phyloP scores from a whole-genome alignment of 2,113 vertebrate species.

The Tamias sibiricus region DNA sequence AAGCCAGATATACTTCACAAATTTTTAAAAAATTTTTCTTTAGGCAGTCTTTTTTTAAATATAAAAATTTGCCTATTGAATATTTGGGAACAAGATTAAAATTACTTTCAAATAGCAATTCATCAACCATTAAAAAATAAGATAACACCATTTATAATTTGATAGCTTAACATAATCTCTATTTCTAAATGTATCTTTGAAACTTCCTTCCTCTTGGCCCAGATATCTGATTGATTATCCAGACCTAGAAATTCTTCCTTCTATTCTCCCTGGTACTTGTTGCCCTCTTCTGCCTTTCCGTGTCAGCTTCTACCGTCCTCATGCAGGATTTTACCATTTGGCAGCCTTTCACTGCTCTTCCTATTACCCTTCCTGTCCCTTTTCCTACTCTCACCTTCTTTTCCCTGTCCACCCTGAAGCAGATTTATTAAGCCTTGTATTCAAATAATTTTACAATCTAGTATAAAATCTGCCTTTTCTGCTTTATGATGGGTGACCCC shows the following conservation, averaged over 20 bases:
- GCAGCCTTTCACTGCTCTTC: not conserved
- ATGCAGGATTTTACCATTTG: not conserved
- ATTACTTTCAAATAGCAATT: slow-evolving; percentile 29
- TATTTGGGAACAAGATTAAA: slow-evolving; percentile 60
- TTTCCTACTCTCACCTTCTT: not conserved
- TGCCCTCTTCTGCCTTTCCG: not conserved
- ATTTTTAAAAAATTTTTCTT: not conserved
- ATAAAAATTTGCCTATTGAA: slow-evolving; percentile 22
- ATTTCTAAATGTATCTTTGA: not conserved
- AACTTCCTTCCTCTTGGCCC: not conserved
- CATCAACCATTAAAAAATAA: slow-evolving; percentile 36
- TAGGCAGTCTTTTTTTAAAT: not conserved
- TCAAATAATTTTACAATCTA: not conserved
- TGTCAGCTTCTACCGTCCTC: not conserved
- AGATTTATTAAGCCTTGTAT: not conserved
- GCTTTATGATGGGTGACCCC: not conserved
- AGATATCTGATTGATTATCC: not conserved
- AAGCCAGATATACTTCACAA: not conserved
- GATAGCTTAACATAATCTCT: slow-evolving; percentile 6
- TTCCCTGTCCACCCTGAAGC: not conserved
- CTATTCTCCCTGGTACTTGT: too few relatives aligned
- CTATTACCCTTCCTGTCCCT: not conserved
- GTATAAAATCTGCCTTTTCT: not conserved
- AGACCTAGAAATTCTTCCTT: not conserved
- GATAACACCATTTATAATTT: slow-evolving; percentile 28